phyloP scores from a whole-genome alignment of 2,888 invertebrate genomes.

The Chesias legatella region DNA sequence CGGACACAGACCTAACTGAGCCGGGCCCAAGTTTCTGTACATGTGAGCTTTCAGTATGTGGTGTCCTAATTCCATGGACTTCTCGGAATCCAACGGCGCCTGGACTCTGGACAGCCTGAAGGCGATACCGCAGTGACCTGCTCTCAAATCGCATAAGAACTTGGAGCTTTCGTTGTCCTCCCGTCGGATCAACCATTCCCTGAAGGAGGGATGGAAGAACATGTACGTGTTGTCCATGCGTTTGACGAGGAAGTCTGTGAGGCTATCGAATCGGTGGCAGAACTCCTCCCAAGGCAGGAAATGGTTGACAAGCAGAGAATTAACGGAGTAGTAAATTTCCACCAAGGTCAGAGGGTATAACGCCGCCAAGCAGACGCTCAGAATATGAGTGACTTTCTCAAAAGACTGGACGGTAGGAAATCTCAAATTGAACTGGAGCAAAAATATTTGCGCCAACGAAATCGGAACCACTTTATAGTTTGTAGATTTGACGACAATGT shows the following conservation, averaged over 20 bases:
- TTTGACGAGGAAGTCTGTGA: conserved; percentile 93
- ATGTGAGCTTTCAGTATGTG: conserved; percentile 98
- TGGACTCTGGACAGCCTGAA: conserved; percentile 93
- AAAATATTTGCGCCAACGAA: conserved; percentile 92
- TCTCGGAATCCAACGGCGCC: conserved; percentile 91
- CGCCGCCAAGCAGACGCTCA: conserved; percentile 94
- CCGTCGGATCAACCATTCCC: conserved; percentile 96
- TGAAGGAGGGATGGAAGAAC: conserved; percentile 98
- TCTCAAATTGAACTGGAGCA: conserved; percentile 93
- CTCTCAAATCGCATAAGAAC: conserved; percentile 95
- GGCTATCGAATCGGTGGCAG: conserved; percentile 90
- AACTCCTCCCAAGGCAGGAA: conserved; percentile 95
- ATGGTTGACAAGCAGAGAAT: conserved; percentile 89
- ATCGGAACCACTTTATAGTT: conserved; percentile 96
- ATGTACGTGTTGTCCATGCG: conserved; percentile 96
- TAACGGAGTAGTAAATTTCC: conserved; percentile 96
- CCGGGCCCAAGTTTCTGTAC: conserved; percentile 89
- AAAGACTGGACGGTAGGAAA: conserved; percentile 95
- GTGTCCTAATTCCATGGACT: conserved; percentile 95
- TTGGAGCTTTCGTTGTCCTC: conserved; percentile 93
- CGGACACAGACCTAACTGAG: conserved; percentile 84
- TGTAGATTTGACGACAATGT: conserved; percentile 94
- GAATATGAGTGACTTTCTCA: conserved; percentile 92
- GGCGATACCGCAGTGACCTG: conserved; percentile 95
- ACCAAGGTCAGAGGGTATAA: conserved; percentile 93